Percentiles rank a stretch among this genome's conserved stretches.
Evolutionary conservation across 1,140 invertebrate species (phyloP).

Genomic region (Drosophila lacteicornis): DNA sequence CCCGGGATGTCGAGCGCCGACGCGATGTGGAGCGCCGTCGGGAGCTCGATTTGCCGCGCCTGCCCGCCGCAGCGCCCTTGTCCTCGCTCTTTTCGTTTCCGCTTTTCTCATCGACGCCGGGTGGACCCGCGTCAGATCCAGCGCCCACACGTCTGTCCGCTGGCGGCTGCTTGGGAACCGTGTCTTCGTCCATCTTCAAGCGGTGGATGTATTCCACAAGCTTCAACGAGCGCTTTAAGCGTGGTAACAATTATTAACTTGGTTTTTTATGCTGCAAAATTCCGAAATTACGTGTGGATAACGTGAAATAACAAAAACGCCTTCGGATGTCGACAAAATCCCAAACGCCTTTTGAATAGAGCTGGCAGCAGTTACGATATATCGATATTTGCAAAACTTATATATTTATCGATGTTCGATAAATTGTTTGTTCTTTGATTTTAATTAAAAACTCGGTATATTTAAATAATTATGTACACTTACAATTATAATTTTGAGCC

Average conservation of each 20-base stretch:
- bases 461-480: too few relatives aligned
- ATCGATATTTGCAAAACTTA: background rate
- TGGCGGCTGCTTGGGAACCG: slow-evolving; percentile 52
- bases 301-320: slow-evolving; percentile 18
- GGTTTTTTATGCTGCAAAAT: slow-evolving; percentile 20
- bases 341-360: slow-evolving; percentile 1
- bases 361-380: background rate
- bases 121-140: slow-evolving; percentile 67
- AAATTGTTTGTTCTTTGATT: background rate
- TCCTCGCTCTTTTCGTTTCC: slow-evolving; percentile 57
- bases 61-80: slow-evolving; percentile 44
- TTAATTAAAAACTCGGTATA: too few relatives aligned
- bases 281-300: slow-evolving; percentile 41
- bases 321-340: slow-evolving; percentile 7
- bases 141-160: slow-evolving; percentile 59
- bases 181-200: slow-evolving; percentile 67
- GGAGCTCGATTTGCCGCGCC: slow-evolving; percentile 52
- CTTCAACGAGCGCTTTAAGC: slow-evolving; percentile 8
- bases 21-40: slow-evolving; percentile 64
- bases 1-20: slow-evolving; percentile 49
- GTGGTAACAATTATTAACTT: background rate
- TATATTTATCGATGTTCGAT: background rate
- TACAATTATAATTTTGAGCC: too few relatives aligned
- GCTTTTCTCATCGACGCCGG: slow-evolving; percentile 76
- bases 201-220: slow-evolving; percentile 37